These are phyloP conservation scores for Stichodactyla mertensii DNA, from an alignment of 64 coral and sea anemone species.

Conservation along the genomic window DNA sequence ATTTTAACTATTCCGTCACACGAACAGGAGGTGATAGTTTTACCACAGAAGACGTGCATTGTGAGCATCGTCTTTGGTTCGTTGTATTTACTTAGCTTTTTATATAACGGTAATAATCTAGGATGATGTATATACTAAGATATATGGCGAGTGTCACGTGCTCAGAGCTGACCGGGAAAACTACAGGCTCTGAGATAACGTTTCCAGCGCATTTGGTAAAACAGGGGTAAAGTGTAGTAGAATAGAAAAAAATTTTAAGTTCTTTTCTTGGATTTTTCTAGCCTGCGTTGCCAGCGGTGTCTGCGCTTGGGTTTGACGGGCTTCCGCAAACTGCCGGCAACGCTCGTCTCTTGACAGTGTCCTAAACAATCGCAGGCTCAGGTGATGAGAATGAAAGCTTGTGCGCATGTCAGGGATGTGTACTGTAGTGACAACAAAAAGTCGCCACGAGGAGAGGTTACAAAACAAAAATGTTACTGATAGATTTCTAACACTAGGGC, in stretches of 20 bases:
- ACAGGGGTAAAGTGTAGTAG: background rate
- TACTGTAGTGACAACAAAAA: too few relatives aligned
- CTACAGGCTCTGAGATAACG: background rate
- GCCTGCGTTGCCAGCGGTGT: too few relatives aligned
- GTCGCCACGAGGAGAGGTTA: too few relatives aligned
- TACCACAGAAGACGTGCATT: slow-evolving; percentile 32
- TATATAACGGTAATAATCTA: slow-evolving; percentile 1
- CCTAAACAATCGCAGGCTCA: background rate
- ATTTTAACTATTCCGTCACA: slow-evolving; percentile 21
- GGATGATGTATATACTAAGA: background rate
- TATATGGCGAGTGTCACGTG: background rate
- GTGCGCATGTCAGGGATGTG: too few relatives aligned
- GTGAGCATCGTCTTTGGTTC: slow-evolving; percentile 30
- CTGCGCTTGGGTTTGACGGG: too few relatives aligned
- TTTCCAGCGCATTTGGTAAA: background rate
- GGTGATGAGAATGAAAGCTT: background rate
- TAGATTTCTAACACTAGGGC: too few relatives aligned
- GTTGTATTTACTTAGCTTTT: slow-evolving; percentile 32
- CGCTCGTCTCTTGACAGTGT: background rate
- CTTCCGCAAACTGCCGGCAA: too few relatives aligned
- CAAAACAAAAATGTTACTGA: too few relatives aligned
- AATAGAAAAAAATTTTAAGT: background rate
- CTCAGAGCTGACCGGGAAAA: background rate
- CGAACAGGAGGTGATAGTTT: slow-evolving; percentile 19
- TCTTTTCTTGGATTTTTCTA: too few relatives aligned